Base-by-base conservation (phyloP, 2,888 invertebrate species). In the Buathra laborator region DNA sequence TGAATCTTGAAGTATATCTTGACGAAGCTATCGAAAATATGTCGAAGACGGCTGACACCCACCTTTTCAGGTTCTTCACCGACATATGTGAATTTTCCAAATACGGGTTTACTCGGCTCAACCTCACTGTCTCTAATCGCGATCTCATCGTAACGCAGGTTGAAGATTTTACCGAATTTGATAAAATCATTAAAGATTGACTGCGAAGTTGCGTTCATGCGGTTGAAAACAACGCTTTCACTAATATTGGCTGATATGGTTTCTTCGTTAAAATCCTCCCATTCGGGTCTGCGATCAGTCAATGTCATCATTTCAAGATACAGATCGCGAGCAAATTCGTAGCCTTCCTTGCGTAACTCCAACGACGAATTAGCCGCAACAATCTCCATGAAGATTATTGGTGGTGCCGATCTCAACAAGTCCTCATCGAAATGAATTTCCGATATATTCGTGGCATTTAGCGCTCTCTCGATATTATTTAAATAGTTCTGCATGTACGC, bases 21-120 rank as follows among this genome's bases (percentile, higher is more conserved):
- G 12, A 68, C 37, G 12, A 74, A 14, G 14, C 16, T 46, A 37
- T 19, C 16, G 16, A 81, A 32, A 75, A 81, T 74, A 51, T 74
- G 67, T 46, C 59, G 74, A 43, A 74, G 62, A 9, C 53, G 16
- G 4, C 68, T 56, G 24, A 68, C 12, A 10, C 43, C 12, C 7
- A 7, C 3, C 46, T 67, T 46, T 48, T 72, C 56, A 1, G 56
- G 46, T 44, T 46, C 19, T 3, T 66, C 56, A 12, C 67, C 80
- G 37, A n/a, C 19, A 29, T 72, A 80, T 0, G 32, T 56, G 44
- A 80, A 72, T 19, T 66, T 29, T 56, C 80, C 72, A 29, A 53
- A 53, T 24, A 37, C 62, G 0, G 62, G 70, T 6, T 44, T 24
- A n/a, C 6, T 44, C 32, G 32, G 12, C 29, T 44, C 59, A 1